Conservation (phyloP, 2,113 vertebrate genomes). For the Pterophyllum scalare region DNA sequence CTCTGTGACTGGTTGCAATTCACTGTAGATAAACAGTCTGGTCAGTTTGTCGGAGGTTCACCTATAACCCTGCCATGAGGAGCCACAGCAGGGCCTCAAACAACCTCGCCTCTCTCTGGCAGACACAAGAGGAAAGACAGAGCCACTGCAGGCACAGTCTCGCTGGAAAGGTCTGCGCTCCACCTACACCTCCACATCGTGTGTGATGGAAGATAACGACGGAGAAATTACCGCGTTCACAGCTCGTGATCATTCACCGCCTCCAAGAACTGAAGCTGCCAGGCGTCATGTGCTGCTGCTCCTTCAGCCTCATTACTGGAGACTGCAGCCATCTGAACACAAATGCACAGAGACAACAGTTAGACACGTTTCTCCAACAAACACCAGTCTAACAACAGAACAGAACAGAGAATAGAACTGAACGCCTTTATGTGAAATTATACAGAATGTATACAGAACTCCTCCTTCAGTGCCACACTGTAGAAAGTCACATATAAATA, state of each 20-base stretch:
- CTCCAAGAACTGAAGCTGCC: neutral
- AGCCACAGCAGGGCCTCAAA: constrained; percentile 82
- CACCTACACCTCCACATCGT: neutral
- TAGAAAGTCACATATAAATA: no score
- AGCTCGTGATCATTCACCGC: neutral
- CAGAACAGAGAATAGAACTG: no score
- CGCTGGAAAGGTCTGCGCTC: constrained; percentile 66
- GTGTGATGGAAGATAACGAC: neutral
- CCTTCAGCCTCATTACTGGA: neutral
- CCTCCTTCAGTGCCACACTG: no score
- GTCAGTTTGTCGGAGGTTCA: constrained; percentile 70
- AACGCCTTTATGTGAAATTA: no score
- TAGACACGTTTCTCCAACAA: neutral
- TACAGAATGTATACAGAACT: no score
- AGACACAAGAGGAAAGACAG: constrained; percentile 79
- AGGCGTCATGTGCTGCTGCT: neutral
- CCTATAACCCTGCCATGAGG: constrained; percentile 77
- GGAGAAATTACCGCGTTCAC: neutral
- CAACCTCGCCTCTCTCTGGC: constrained; percentile 77
- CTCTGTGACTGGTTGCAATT: no score
- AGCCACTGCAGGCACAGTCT: constrained; percentile 71
- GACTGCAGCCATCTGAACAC: accelerated
- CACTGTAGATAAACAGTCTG: no score
- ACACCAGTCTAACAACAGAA: no score
- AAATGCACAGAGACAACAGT: neutral